Evolutionary conservation across 2,113 vertebrate species (phyloP).

Genomic region (Psittacula cyanocephala): DNA sequence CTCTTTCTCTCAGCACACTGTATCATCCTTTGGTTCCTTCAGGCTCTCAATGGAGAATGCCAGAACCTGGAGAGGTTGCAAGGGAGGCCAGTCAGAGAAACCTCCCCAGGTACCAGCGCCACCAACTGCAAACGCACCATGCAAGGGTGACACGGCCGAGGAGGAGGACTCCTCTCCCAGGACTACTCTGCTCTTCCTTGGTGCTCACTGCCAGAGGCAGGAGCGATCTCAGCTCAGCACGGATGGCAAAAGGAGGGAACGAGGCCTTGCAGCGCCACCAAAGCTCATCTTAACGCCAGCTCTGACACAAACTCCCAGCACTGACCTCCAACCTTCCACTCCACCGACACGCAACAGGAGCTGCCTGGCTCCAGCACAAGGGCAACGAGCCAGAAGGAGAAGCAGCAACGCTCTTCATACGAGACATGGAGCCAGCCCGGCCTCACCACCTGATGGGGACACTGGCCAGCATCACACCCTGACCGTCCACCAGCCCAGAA

Average conservation of each 20-base stretch:
- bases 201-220: background rate
- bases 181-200: slow-evolving; percentile 14
- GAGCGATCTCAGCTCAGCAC: background rate
- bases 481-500: background rate
- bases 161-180: slow-evolving; percentile 38
- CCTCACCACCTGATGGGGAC: fast-evolving
- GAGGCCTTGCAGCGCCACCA: fast-evolving
- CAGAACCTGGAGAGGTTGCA: slow-evolving; percentile 73
- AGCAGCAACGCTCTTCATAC: background rate
- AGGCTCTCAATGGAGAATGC: slow-evolving; percentile 73
- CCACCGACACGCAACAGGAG: background rate
- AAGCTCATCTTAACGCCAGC: background rate
- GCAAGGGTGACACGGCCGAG: slow-evolving; percentile 46
- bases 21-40: slow-evolving; percentile 73
- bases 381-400: background rate
- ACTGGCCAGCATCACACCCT: background rate
- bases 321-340: fast-evolving
- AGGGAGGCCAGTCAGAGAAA: slow-evolving; percentile 71
- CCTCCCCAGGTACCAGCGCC: slow-evolving; percentile 50
- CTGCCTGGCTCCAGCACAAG: background rate
- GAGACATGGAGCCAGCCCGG: background rate
- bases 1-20: slow-evolving; percentile 71
- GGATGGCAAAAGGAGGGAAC: background rate
- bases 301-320: background rate
- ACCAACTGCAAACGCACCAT: slow-evolving; percentile 63